phyloP scores from a whole-genome alignment of 2,888 invertebrate species.

The Synergus laeviventris region DNA sequence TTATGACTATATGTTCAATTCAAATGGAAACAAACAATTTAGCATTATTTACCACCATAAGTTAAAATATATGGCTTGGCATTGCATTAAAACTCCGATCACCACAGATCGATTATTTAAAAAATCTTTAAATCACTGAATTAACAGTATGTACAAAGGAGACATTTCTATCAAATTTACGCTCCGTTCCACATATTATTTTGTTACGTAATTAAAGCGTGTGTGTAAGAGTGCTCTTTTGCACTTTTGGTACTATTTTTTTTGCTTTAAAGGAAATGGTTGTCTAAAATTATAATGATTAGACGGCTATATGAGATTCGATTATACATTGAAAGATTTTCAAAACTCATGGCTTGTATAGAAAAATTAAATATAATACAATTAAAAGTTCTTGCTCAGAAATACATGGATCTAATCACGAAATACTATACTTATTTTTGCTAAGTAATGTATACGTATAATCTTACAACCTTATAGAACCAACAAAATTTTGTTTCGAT shows the following conservation, averaged over 20 bases:
- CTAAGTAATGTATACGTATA: no score
- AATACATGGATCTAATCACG: background rate
- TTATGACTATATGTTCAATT: background rate
- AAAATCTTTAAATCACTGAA: background rate
- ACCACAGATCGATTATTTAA: background rate
- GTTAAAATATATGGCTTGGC: background rate
- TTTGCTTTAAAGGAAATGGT: background rate
- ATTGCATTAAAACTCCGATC: background rate
- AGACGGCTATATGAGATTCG: background rate
- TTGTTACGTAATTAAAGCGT: background rate
- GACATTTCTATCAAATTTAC: background rate
- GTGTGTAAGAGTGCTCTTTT: background rate
- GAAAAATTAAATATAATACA: background rate
- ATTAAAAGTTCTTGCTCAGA: background rate
- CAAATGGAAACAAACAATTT: background rate
- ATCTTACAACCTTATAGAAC: background rate
- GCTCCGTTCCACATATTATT: background rate
- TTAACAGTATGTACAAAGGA: conserved; percentile 10
- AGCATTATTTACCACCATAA: background rate
- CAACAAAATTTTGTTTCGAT: background rate
- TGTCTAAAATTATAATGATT: background rate
- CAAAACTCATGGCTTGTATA: background rate
- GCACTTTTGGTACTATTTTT: background rate
- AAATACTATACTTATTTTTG: no score
- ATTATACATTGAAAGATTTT: background rate